Evolutionary conservation across 2,113 vertebrate genomes (phyloP), one percentile per base, ranked within the genome.

Genomic region (Barbus barbus): DNA sequence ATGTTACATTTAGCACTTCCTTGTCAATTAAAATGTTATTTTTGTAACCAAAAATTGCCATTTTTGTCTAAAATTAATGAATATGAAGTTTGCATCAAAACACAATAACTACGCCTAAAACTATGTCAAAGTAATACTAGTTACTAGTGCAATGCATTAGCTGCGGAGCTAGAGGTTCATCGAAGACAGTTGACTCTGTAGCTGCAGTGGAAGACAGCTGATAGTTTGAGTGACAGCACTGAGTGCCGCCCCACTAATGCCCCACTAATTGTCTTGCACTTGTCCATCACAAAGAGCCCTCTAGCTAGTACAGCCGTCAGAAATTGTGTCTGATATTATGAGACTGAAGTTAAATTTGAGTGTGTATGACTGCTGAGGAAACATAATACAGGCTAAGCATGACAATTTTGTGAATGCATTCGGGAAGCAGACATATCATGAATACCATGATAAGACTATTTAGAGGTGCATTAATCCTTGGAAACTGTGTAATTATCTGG

Each of bases 261-360:
- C 53, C 22, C 51, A 36, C 51, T 60, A 60, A 60, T 38, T 78
- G 53, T 60, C 51, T 78, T 78, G 36, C 53, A 73, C 76, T 41
- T 60, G 75, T 78, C 76, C 53, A 60, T 78, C 51, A 60, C 31
- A 58, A 36, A 78, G 11, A 78, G 1, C 75, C 28, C 53, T 78
- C 33, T 22, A 38, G 48, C 53, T 38, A 58, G 51, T 31, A 33
- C 12, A 36, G 31, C 75, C 5, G 2, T 60, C 75, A 58, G 75
- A 60, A 78, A 78, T 38, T n/a, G 22, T 78, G 20, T 78, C 51
- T 58, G 33, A 60, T 60, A 60, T 60, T 60, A 60, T 60, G 22
- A 78, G 13, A 41, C 20, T 3, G 31, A 53, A 53, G 28, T 53
- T 33, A 28, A 53, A 77, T 56, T 36, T 60, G 53, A 38, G 53